phyloP scores from a whole-genome alignment of 2,888 invertebrate species.

The Agonum fuliginosum region DNA sequence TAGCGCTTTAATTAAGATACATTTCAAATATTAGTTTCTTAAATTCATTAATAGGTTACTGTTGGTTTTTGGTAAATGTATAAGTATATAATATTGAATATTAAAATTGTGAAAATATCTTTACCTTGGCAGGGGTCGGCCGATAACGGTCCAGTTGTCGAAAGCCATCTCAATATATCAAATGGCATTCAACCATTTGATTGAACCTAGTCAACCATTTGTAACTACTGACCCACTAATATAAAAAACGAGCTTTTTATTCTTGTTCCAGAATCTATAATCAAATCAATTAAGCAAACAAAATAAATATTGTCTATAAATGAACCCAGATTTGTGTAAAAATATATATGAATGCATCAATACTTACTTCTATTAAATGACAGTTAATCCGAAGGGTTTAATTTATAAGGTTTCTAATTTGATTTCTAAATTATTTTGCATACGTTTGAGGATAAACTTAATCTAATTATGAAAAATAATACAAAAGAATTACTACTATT shows the following conservation, averaged over 20 bases:
- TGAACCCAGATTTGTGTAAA: not conserved
- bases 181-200: conserved; percentile 56
- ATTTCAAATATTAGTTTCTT: too few species aligned
- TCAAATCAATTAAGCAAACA: conserved; percentile 11
- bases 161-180: conserved; percentile 41
- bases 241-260: conserved; percentile 27
- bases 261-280: conserved; percentile 9
- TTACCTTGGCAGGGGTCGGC: conserved; percentile 52
- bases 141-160: conserved; percentile 50
- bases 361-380: conserved; percentile 49
- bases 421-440: conserved; percentile 22
- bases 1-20: too few species aligned
- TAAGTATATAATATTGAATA: not conserved
- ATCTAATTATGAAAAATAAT: conserved; percentile 45
- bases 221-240: conserved; percentile 38
- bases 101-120: not conserved
- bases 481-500: conserved; percentile 7
- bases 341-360: conserved; percentile 31
- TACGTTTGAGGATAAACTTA: conserved; percentile 18
- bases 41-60: too few species aligned
- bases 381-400: conserved; percentile 44
- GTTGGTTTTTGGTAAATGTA: not conserved
- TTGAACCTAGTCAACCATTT: conserved; percentile 39
- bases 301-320: conserved; percentile 47
- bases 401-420: conserved; percentile 51